phyloP scores from a whole-genome alignment of 2,797 vertebrate genomes.

The Menidia menidia region DNA sequence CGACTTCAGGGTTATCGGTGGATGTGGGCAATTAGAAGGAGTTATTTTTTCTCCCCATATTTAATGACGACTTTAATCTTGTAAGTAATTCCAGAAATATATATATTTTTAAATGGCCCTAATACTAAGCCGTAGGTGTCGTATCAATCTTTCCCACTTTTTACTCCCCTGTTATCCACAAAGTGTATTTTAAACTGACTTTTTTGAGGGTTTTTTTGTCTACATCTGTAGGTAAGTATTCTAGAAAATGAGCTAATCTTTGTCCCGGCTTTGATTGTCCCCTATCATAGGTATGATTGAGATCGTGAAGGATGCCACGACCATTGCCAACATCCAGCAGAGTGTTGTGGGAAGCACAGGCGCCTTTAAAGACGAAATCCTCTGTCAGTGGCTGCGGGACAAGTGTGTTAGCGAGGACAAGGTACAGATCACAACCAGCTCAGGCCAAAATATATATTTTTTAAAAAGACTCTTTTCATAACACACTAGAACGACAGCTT shows the following conservation, averaged over 20 bases:
- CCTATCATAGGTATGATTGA: conserved; percentile 92
- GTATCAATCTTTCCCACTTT: no score
- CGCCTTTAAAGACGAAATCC: conserved; percentile 96
- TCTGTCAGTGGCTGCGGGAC: conserved; percentile 95
- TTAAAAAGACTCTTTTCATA: no score
- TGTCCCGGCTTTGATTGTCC: not conserved
- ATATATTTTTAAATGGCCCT: no score
- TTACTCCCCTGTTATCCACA: not conserved
- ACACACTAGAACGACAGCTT: not conserved
- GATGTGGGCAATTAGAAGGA: no score
- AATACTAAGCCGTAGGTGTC: no score
- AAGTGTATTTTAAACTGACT: not conserved
- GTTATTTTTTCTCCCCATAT: no score
- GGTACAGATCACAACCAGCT: conserved; percentile 70
- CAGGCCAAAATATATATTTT: no score
- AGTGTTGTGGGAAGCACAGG: conserved; percentile 97
- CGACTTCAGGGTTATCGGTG: no score
- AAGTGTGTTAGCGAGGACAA: conserved; percentile 94
- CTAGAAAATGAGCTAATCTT: no score
- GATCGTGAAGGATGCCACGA: conserved; percentile 97
- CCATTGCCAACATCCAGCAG: conserved; percentile 98
- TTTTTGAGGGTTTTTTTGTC: no score
- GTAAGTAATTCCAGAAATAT: no score
- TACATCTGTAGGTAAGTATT: not conserved
- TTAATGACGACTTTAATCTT: no score